These are phyloP conservation scores for Holacanthus passer DNA, from an alignment of 2,113 vertebrate genomes.

Conservation along the genomic window DNA sequence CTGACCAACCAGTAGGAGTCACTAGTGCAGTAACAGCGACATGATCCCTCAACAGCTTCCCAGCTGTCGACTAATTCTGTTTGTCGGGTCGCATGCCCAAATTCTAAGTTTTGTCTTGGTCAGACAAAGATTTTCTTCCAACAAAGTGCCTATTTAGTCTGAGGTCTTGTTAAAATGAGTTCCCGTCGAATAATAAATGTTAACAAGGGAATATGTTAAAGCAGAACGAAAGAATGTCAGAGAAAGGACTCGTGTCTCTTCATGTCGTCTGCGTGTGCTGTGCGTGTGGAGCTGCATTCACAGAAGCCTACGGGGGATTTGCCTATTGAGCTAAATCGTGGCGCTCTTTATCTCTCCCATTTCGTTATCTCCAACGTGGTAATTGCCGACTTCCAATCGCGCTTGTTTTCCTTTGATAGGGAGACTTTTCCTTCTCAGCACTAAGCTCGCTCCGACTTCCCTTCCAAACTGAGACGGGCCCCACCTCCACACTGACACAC, in stretches of 20 bases:
- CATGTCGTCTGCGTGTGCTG: constrained; percentile 73
- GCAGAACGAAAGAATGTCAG: constrained; percentile 7
- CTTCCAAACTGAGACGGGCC: constrained; percentile 11
- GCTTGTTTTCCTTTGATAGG: constrained; percentile 75
- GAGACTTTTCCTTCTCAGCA: constrained; percentile 43
- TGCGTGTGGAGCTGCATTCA: constrained; percentile 83
- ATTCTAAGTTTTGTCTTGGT: background rate
- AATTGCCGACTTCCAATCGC: constrained; percentile 85
- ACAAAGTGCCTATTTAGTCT: background rate
- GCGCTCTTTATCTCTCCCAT: constrained; percentile 74
- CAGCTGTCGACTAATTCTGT: background rate
- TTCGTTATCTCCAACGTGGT: constrained; percentile 73
- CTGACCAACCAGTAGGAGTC: background rate
- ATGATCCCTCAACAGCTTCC: background rate
- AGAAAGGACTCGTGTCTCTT: constrained; percentile 36
- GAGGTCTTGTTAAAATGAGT: background rate
- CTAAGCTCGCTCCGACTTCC: constrained; percentile 50
- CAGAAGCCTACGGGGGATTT: constrained; percentile 74
- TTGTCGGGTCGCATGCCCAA: background rate
- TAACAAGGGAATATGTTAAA: constrained; percentile 15
- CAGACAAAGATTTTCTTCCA: background rate
- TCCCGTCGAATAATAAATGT: background rate
- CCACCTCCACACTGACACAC: constrained; percentile 50
- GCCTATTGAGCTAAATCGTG: constrained; percentile 74
- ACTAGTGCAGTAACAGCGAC: too few species aligned